These are phyloP conservation scores for Sorex fumeus DNA, from an alignment of 2,113 vertebrate species.

Conservation along the genomic window DNA sequence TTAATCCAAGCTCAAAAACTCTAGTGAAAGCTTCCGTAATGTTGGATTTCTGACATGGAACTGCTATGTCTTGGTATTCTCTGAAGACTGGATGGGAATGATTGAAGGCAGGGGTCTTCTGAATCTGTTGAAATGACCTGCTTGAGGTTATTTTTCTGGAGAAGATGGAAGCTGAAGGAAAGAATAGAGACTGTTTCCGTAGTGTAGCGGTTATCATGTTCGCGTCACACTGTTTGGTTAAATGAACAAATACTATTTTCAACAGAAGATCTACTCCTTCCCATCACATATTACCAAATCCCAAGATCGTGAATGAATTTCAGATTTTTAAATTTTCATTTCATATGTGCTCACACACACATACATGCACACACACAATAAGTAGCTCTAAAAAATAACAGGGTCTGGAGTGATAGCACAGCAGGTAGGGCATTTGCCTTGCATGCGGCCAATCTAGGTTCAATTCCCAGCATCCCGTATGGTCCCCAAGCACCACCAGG, in stretches of 20 bases:
- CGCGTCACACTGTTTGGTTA: too few relatives aligned
- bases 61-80: neutral
- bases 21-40: neutral
- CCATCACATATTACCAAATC: constrained; percentile 1
- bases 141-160: neutral
- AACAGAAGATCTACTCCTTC: neutral
- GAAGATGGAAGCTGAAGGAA: neutral
- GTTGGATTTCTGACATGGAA: constrained; percentile 39
- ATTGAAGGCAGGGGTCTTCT: neutral
- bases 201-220: too few relatives aligned
- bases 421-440: too few relatives aligned
- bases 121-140: neutral
- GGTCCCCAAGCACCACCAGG: too few relatives aligned
- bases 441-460: too few relatives aligned
- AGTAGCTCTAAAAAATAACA: too few relatives aligned
- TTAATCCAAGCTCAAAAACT: constrained; percentile 16
- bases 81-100: neutral
- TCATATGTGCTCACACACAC: neutral
- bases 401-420: too few relatives aligned
- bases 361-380: too few relatives aligned
- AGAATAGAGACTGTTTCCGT: neutral
- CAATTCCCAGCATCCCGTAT: too few relatives aligned
- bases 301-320: neutral
- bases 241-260: constrained; percentile 37
- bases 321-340: neutral